These are phyloP conservation scores for Sciurus vulgaris DNA, from an alignment of 2,797 vertebrate genomes.

Conservation along the genomic window DNA sequence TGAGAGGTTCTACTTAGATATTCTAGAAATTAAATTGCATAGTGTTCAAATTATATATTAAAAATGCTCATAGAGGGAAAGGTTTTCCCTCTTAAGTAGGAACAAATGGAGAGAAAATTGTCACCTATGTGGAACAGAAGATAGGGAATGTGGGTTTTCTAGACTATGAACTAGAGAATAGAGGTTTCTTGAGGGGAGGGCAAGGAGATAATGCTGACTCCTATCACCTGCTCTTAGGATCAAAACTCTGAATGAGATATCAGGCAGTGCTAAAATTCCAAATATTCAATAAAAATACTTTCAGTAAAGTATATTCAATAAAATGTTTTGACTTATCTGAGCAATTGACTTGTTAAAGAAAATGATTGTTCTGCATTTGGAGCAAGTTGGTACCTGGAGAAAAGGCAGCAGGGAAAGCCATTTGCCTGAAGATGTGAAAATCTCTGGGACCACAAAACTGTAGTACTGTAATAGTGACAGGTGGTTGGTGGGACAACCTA, in stretches of 20 bases:
- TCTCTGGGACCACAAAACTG: neutral
- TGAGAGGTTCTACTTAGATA: neutral
- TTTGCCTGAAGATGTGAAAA: neutral
- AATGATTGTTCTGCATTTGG: neutral
- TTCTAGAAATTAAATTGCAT: neutral
- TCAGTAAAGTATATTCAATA: neutral
- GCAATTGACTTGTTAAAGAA: neutral
- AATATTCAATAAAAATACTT: neutral
- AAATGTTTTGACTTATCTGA: neutral
- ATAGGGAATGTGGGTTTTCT: neutral
- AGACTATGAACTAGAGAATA: neutral
- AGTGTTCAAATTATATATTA: neutral
- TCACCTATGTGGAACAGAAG: neutral
- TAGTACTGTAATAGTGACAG: neutral
- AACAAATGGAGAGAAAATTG: neutral
- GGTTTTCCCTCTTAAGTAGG: neutral
- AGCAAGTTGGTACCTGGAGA: neutral
- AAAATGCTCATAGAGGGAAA: neutral
- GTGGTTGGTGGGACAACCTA: neutral
- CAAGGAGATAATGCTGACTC: neutral
- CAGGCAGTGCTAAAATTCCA: neutral
- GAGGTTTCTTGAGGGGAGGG: neutral
- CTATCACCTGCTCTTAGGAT: neutral
- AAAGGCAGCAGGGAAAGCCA: neutral
- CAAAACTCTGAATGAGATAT: neutral